A percentile compares a stretch with the other conserved stretches of the same genome.
phyloP scores from a whole-genome alignment of 2,888 invertebrate species.

The Notocelia uddmanniana region DNA sequence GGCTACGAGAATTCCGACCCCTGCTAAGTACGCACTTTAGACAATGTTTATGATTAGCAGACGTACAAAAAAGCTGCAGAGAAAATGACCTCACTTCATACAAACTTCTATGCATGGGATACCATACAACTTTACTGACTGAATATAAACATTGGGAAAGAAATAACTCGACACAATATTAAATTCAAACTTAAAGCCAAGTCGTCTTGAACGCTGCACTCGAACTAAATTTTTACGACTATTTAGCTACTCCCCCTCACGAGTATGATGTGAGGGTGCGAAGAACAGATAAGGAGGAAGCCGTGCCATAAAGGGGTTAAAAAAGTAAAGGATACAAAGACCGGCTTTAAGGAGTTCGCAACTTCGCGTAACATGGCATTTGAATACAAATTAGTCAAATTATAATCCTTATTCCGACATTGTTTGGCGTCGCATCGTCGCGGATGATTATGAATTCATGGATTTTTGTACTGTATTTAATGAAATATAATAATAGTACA shows the following conservation, averaged over 20 bases:
- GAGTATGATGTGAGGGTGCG: constrained; percentile 40
- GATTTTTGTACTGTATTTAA: too few relatives aligned
- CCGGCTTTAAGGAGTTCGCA: constrained; percentile 32
- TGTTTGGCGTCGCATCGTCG: neutral
- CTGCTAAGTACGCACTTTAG: too few relatives aligned
- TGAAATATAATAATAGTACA: too few relatives aligned
- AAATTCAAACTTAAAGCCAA: neutral
- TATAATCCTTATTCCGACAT: constrained; percentile 5
- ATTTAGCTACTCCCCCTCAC: constrained; percentile 22
- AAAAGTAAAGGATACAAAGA: constrained; percentile 36
- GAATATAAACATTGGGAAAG: too few relatives aligned
- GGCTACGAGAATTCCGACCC: too few relatives aligned
- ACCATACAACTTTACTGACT: too few relatives aligned
- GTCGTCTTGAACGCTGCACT: constrained; percentile 17
- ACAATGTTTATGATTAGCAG: too few relatives aligned
- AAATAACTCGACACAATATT: neutral
- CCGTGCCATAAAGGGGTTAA: constrained; percentile 43
- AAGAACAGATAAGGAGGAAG: constrained; percentile 39
- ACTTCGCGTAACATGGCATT: constrained; percentile 32
- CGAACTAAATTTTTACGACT: constrained; percentile 37
- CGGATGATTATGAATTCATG: neutral
- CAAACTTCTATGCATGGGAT: too few relatives aligned
- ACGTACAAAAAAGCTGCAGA: too few relatives aligned
- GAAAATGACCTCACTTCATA: too few relatives aligned
- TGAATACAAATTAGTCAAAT: constrained; percentile 36